phyloP scores from a whole-genome alignment of 2,888 invertebrate genomes.

The Dolomedes plantarius region DNA sequence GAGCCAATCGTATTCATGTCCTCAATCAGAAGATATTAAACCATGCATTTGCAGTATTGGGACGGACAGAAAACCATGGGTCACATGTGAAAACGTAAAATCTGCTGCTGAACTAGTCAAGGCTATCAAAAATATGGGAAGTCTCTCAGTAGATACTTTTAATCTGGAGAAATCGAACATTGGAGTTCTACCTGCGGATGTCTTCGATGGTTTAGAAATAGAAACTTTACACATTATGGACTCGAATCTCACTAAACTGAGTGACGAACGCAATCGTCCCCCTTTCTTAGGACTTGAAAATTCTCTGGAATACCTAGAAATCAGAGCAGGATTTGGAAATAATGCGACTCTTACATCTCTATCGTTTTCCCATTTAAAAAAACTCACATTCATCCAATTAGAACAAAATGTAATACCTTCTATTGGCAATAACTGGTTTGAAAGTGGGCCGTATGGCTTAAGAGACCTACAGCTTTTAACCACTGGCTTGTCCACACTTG shows the following conservation, averaged over 20 bases:
- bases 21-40: conserved; percentile 36
- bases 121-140: conserved; percentile 39
- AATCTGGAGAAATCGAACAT: conserved; percentile 30
- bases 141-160: conserved; percentile 9
- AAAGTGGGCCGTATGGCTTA: conserved; percentile 54
- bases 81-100: conserved; percentile 33
- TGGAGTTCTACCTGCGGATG: conserved; percentile 34
- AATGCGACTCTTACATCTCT: conserved; percentile 18
- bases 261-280: conserved; percentile 30
- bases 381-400: conserved; percentile 28
- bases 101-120: conserved; percentile 16
- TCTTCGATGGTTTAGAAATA: conserved; percentile 30
- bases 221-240: conserved; percentile 15
- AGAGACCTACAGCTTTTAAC: conserved; percentile 26
- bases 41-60: conserved; percentile 38
- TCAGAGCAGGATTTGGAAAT: conserved; percentile 34
- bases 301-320: conserved; percentile 33
- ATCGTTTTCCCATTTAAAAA: conserved; percentile 50
- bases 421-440: conserved; percentile 57
- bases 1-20: conserved; percentile 2
- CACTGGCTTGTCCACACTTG: conserved; percentile 17
- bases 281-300: conserved; percentile 53
- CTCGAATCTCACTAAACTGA: conserved; percentile 35
- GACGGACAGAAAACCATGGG: neutral
- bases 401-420: conserved; percentile 41